Evolutionary conservation across 2,888 invertebrate species (phyloP), one percentile per base, ranked within the genome.

Genomic region (Dasypogon diadema): DNA sequence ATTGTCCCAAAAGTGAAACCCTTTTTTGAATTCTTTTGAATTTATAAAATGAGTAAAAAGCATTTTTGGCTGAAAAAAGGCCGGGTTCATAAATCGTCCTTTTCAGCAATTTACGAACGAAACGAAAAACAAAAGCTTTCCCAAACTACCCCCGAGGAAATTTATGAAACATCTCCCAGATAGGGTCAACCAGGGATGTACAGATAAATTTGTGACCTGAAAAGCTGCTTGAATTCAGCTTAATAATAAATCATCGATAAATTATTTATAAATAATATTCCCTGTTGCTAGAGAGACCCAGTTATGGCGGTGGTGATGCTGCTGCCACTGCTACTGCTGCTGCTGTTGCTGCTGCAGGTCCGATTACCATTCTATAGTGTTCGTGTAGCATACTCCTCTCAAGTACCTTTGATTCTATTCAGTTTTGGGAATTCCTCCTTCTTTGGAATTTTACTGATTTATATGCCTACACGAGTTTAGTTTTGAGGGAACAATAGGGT

Each of bases 201-300:
- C 37, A 60, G 60, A 60, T 60, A 60, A 60, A 60, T 60, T 60
- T 60, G 60, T 60, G 60, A 60, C 34, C 60, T 21, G 60, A 60
- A 60, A 60, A 60, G 60, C 60, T 60, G 60, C 60, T 60, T 34
- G 60, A 60, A 60, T 60, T 60, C 60, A 60, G 60, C 12, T 54
- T 70, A 54, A 70, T 70, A 70, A 70, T 70, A 70, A 70, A 70
- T 70, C 70, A 70, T 30, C 51, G 70, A 70, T 70, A 70, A 70
- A 70, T 70, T 70, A 70, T 70, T 70, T 70, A 70, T 70, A 54
- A 30, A 70, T 54, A 54, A 68, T 68, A 51, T 68, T 68, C 26
- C 48, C 68, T 60, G 60, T 60, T 60, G 60, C 60, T 60, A 18
- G 18, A 37, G 12, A n/a, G n/a, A n/a, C n/a, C n/a, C n/a, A n/a